Conservation (phyloP, 2,797 vertebrate species). For the Gambusia yucatana region DNA sequence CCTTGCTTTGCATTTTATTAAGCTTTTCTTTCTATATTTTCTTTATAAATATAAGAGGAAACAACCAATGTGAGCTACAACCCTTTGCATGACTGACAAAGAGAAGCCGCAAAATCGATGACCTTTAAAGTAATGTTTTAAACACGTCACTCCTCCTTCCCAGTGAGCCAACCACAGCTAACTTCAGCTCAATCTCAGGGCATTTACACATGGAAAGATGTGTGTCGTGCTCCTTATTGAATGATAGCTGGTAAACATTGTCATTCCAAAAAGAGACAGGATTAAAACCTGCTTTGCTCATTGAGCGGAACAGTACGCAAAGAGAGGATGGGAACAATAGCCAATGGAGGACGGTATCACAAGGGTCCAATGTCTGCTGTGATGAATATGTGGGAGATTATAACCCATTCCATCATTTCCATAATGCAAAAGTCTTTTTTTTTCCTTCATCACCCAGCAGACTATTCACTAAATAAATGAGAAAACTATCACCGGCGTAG, state of each 20-base stretch:
- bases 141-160: conserved; percentile 33
- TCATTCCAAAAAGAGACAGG: conserved; percentile 73
- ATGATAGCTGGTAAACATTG: conserved; percentile 81
- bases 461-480: conserved; percentile 89
- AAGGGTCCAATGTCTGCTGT: conserved; percentile 78
- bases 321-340: conserved; percentile 77
- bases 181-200: conserved; percentile 37
- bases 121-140: background rate
- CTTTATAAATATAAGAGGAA: background rate
- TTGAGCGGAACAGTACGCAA: conserved; percentile 68
- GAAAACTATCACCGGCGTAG: conserved; percentile 83
- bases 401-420: conserved; percentile 84
- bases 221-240: conserved; percentile 69
- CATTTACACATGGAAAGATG: conserved; percentile 61
- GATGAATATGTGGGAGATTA: conserved; percentile 87
- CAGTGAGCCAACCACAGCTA: conserved; percentile 38
- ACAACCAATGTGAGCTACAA: background rate
- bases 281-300: conserved; percentile 77
- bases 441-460: conserved; percentile 66
- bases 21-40: background rate
- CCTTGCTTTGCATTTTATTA: background rate
- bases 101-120: background rate
- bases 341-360: conserved; percentile 78
- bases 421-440: conserved; percentile 81
- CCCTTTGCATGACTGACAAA: background rate